These are phyloP conservation scores for Eolophus roseicapilla DNA, from an alignment of 2,113 vertebrate genomes.

Conservation along the genomic window DNA sequence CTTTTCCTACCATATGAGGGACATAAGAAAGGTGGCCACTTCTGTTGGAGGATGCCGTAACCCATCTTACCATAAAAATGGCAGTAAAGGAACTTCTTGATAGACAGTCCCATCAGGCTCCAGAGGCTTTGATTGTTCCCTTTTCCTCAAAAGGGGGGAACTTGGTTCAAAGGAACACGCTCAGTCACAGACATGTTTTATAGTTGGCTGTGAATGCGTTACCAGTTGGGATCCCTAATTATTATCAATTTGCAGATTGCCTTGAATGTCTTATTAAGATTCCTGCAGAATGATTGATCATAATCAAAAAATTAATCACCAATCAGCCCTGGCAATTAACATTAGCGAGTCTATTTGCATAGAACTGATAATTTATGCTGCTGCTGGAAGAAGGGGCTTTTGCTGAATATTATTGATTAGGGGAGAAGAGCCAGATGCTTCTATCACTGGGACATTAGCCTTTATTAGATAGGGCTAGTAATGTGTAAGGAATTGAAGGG, in stretches of 20 bases:
- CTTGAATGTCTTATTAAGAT: conserved; percentile 65
- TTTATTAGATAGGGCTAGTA: not conserved
- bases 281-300: conserved; percentile 69
- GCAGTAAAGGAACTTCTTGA: not conserved
- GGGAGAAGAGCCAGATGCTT: conserved; percentile 52
- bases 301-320: conserved; percentile 78
- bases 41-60: not conserved
- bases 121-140: not conserved
- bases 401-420: conserved; percentile 69
- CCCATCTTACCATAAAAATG: not conserved
- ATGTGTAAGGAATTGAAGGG: not conserved
- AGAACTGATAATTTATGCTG: conserved; percentile 71
- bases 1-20: not conserved
- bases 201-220: not conserved
- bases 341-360: conserved; percentile 72
- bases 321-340: conserved; percentile 77
- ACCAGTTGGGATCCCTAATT: conserved; percentile 49
- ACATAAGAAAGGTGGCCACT: not conserved
- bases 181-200: not conserved
- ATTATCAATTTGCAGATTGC: conserved; percentile 65
- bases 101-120: not conserved
- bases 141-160: not conserved
- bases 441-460: not conserved
- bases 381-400: conserved; percentile 54
- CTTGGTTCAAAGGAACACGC: not conserved